phyloP scores from a whole-genome alignment of 2,888 invertebrate species.

The Macrostomum cliftonense region DNA sequence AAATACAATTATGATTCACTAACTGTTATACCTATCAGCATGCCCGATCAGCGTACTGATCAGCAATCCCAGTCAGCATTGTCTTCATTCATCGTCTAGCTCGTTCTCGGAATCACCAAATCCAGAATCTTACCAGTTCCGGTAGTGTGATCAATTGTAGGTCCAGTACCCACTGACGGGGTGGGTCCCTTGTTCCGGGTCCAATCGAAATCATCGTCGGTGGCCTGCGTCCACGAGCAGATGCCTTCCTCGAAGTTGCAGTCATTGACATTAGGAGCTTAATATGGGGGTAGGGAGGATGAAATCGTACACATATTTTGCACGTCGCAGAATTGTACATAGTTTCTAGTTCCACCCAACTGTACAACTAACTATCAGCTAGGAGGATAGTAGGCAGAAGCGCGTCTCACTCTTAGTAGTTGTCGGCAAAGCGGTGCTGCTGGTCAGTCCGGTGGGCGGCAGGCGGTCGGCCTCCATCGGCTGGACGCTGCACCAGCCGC shows the following conservation, averaged over 20 bases:
- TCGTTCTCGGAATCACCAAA: too few species aligned
- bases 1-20: too few species aligned
- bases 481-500: background rate
- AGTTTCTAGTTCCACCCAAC: too few species aligned
- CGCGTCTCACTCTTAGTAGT: conserved; percentile 4
- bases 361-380: background rate
- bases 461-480: background rate
- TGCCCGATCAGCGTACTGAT: too few species aligned
- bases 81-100: too few species aligned
- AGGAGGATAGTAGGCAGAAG: conserved; percentile 7
- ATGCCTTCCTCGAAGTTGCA: conserved; percentile 10
- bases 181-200: conserved; percentile 20
- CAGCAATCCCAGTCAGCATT: too few species aligned
- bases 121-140: conserved; percentile 18
- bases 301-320: too few species aligned
- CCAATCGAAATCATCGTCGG: conserved; percentile 22
- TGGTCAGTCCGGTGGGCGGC: background rate
- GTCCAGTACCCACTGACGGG: conserved; percentile 19
- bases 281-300: background rate
- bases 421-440: background rate
- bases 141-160: conserved; percentile 22
- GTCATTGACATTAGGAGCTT: conserved; percentile 11
- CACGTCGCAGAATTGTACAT: too few species aligned
- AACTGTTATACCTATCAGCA: too few species aligned
- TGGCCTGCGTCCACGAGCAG: conserved; percentile 10